Percentiles rank a stretch among this genome's conserved stretches.
phyloP scores from a whole-genome alignment of 2,888 invertebrate genomes.

The Ophion obscuratus region DNA sequence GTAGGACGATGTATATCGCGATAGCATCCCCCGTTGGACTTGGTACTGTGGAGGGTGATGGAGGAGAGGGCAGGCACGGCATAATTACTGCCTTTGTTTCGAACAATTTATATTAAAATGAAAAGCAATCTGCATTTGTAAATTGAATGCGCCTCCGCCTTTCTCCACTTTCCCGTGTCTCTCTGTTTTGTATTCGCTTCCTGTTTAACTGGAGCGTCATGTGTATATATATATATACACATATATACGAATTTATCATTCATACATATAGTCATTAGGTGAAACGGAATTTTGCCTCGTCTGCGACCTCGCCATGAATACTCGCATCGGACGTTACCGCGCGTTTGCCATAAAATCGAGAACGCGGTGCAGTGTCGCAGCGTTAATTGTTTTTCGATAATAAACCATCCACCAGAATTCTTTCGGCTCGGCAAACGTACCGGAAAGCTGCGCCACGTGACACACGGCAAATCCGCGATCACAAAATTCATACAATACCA shows the following conservation, averaged over 20 bases:
- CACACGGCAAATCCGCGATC: neutral
- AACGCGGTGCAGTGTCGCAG: slow-evolving; percentile 60
- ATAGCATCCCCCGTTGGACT: slow-evolving; percentile 45
- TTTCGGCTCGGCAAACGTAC: neutral
- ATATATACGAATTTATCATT: neutral
- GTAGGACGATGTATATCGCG: neutral
- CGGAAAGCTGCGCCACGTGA: neutral
- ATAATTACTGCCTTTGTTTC: slow-evolving; percentile 81
- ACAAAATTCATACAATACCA: too few species aligned
- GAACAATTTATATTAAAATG: slow-evolving; percentile 83
- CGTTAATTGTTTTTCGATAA: slow-evolving; percentile 77
- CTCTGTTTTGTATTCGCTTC: slow-evolving; percentile 38
- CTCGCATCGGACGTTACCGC: slow-evolving; percentile 14
- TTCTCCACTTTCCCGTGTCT: slow-evolving; percentile 2
- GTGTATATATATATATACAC: slow-evolving; percentile 3
- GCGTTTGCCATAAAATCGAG: slow-evolving; percentile 74
- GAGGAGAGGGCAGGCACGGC: slow-evolving; percentile 65
- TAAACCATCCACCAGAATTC: slow-evolving; percentile 47
- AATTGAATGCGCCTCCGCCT: slow-evolving; percentile 77
- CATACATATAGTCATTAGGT: slow-evolving; percentile 43
- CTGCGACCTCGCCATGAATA: slow-evolving; percentile 38
- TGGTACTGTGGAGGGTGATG: slow-evolving; percentile 3
- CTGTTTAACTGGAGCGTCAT: slow-evolving; percentile 51
- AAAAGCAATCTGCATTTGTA: slow-evolving; percentile 82
- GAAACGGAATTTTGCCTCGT: slow-evolving; percentile 42